These are phyloP conservation scores for Loripinus fragilis DNA, from an alignment of 2,888 invertebrate species.

Conservation along the genomic window DNA sequence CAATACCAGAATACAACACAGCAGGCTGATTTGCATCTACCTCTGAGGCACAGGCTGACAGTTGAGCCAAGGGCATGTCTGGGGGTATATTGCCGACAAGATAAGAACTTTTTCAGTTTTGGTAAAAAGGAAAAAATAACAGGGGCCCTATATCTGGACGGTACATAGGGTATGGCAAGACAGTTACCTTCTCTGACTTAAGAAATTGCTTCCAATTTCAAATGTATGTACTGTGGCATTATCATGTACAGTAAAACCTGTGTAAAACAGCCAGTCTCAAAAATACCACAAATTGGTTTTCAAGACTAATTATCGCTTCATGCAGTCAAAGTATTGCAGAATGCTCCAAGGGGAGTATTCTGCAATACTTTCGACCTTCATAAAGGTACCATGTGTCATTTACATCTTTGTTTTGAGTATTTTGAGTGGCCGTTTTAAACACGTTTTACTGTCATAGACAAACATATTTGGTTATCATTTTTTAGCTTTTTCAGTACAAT, in stretches of 20 bases:
- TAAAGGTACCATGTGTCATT: no score
- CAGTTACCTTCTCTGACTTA: background rate
- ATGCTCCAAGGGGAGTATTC: no score
- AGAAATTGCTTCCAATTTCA: background rate
- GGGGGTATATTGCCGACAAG: conserved; percentile 16
- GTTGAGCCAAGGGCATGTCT: conserved; percentile 21
- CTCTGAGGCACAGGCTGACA: conserved; percentile 17
- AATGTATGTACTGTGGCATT: no score
- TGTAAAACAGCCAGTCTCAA: no score
- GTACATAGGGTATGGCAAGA: conserved; percentile 5
- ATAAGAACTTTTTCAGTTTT: conserved; percentile 11
- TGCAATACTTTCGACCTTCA: no score
- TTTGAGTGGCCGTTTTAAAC: no score
- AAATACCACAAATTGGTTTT: no score
- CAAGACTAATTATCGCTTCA: no score
- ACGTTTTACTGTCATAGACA: background rate
- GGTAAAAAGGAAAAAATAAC: conserved; percentile 11
- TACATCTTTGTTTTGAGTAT: no score
- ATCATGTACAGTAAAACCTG: background rate
- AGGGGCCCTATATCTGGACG: conserved; percentile 11
- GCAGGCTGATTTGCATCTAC: conserved; percentile 15
- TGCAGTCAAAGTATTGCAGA: no score
- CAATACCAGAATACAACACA: conserved; percentile 12
- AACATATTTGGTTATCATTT: background rate
- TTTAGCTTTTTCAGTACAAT: background rate